These are phyloP conservation scores for Acanthisitta chloris DNA, from an alignment of 2,113 vertebrate species.

Conservation along the genomic window DNA sequence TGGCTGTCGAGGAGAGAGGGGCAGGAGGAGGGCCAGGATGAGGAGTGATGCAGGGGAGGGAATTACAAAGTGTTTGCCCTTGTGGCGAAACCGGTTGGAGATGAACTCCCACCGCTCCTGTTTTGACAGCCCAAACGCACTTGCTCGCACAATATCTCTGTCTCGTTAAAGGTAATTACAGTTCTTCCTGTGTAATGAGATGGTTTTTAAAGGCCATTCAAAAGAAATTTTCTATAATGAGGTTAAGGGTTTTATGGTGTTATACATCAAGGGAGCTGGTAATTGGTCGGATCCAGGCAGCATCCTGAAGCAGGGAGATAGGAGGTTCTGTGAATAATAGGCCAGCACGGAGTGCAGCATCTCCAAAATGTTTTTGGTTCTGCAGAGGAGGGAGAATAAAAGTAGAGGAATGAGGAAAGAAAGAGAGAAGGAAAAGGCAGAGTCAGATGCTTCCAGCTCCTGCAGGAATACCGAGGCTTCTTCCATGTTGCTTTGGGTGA, in stretches of 20 bases:
- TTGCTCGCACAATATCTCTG: slow-evolving; percentile 63
- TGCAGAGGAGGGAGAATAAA: background rate
- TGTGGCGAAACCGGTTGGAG: background rate
- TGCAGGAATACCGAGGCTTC: background rate
- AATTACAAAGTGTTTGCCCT: slow-evolving; percentile 3
- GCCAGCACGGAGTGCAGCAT: background rate
- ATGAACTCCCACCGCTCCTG: slow-evolving; percentile 14
- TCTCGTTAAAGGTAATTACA: slow-evolving; percentile 75
- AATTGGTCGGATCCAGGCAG: slow-evolving; percentile 68
- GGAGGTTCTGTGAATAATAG: slow-evolving; percentile 39
- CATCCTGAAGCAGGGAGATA: slow-evolving; percentile 58
- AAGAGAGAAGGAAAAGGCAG: background rate
- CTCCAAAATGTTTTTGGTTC: slow-evolving; percentile 36
- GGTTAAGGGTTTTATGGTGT: slow-evolving; percentile 77
- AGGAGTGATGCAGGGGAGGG: background rate
- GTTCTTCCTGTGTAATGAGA: slow-evolving; percentile 76
- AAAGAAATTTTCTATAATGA: slow-evolving; percentile 79
- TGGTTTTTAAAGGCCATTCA: slow-evolving; percentile 80
- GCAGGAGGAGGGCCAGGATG: background rate
- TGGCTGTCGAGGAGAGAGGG: background rate
- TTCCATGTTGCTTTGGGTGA: background rate
- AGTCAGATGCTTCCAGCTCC: background rate
- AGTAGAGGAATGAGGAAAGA: background rate
- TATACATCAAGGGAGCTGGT: slow-evolving; percentile 73
- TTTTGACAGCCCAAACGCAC: slow-evolving; percentile 59